phyloP scores from a whole-genome alignment of 1,140 invertebrate species.

The Sitodiplosis mosellana region DNA sequence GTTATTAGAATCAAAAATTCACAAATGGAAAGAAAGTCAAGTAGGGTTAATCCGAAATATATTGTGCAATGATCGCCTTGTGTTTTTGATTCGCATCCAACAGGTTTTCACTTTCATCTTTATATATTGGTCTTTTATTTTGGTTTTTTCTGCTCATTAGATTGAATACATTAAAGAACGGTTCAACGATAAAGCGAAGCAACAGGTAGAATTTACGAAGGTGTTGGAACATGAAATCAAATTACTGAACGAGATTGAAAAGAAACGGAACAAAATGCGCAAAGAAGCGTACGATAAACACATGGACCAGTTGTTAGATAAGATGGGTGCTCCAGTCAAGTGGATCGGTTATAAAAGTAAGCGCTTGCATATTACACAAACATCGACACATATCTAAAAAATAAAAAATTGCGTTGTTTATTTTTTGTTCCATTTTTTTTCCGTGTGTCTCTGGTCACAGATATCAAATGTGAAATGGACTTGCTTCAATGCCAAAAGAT shows the following conservation, averaged over 20 bases:
- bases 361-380: not conserved
- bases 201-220: not conserved
- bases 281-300: constrained; percentile 26
- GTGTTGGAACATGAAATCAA: constrained; percentile 35
- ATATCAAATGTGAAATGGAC: constrained; percentile 31
- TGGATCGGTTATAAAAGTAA: constrained; percentile 31
- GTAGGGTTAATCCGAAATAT: no score
- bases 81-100: not conserved
- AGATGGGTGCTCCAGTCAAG: constrained; percentile 31
- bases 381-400: not conserved
- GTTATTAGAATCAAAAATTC: constrained; percentile 31
- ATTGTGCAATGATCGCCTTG: no score
- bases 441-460: no score
- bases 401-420: not conserved
- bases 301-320: constrained; percentile 25
- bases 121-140: no score
- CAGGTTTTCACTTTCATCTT: not conserved
- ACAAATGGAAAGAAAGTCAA: constrained; percentile 33
- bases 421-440: not conserved
- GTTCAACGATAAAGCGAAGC: no score
- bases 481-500: constrained; percentile 37
- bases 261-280: constrained; percentile 18
- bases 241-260: constrained; percentile 33
- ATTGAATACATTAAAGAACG: no score
- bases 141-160: no score